Percentiles rank a stretch among this genome's conserved stretches.
These are phyloP conservation scores for Lysandra coridon DNA, from an alignment of 2,888 invertebrate genomes.

Conservation along the genomic window DNA sequence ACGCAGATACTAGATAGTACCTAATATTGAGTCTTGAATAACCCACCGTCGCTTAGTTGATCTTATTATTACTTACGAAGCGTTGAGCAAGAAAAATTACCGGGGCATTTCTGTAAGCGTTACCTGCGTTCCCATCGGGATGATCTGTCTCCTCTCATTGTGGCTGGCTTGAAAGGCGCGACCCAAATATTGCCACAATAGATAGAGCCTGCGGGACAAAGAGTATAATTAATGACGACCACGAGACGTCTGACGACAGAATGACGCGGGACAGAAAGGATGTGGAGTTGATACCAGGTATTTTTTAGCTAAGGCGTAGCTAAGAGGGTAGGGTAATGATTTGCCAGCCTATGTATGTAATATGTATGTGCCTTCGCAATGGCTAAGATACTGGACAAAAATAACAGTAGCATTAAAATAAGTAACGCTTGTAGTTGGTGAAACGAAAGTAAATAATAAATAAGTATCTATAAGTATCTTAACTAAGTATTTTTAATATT, in stretches of 20 bases:
- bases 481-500: too few relatives aligned
- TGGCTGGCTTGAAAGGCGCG: conserved; percentile 69
- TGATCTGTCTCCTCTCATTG: conserved; percentile 73
- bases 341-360: too few relatives aligned
- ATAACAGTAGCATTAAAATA: too few relatives aligned
- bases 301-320: too few relatives aligned
- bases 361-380: too few relatives aligned
- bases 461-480: too few relatives aligned
- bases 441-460: too few relatives aligned
- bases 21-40: too few relatives aligned
- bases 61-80: conserved; percentile 3
- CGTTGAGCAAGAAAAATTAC: conserved; percentile 17
- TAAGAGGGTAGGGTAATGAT: too few relatives aligned
- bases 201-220: conserved; percentile 70
- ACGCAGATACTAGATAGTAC: too few relatives aligned
- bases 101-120: conserved; percentile 35
- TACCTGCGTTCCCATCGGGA: conserved; percentile 66
- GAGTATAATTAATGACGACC: conserved; percentile 78
- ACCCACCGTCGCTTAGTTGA: not conserved
- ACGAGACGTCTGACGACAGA: conserved; percentile 67
- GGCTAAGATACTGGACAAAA: too few relatives aligned
- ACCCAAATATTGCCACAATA: conserved; percentile 79
- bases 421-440: too few relatives aligned
- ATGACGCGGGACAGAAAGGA: conserved; percentile 47
- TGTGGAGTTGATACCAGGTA: conserved; percentile 35